These are phyloP conservation scores for Arvicanthis niloticus DNA, from an alignment of 2,113 vertebrate genomes.

Conservation along the genomic window DNA sequence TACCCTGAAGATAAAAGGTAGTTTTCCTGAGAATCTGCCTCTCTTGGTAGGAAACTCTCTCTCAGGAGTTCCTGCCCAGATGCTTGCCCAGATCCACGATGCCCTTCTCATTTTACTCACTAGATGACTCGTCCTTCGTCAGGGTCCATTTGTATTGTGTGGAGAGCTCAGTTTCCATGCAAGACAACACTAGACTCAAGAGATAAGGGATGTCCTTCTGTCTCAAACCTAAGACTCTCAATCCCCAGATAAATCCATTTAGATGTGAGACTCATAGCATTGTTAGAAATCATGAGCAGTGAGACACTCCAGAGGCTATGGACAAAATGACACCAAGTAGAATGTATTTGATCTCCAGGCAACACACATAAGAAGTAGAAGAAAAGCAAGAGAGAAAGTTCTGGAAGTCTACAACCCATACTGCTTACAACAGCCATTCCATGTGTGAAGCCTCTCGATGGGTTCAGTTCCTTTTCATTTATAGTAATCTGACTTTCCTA, in stretches of 20 bases:
- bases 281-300: not conserved
- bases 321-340: not conserved
- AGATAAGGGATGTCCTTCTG: not conserved
- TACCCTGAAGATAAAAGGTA: conserved; percentile 15
- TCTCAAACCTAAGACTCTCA: not conserved
- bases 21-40: not conserved
- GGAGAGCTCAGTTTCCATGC: not conserved
- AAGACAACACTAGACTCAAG: not conserved
- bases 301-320: not conserved
- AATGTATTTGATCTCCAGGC: not conserved
- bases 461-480: conserved; percentile 11
- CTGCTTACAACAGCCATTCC: not conserved
- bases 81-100: not conserved
- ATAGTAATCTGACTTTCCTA: not conserved
- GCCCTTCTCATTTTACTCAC: not conserved
- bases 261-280: not conserved
- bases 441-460: not conserved
- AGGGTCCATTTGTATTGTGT: not conserved
- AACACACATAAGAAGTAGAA: not conserved
- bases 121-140: not conserved
- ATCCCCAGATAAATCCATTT: not conserved
- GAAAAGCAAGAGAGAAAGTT: not conserved
- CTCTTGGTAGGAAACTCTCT: not conserved
- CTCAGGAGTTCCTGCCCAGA: not conserved
- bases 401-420: not conserved